phyloP scores from a whole-genome alignment of 2,888 invertebrate species.

The Argyresthia goedartella region DNA sequence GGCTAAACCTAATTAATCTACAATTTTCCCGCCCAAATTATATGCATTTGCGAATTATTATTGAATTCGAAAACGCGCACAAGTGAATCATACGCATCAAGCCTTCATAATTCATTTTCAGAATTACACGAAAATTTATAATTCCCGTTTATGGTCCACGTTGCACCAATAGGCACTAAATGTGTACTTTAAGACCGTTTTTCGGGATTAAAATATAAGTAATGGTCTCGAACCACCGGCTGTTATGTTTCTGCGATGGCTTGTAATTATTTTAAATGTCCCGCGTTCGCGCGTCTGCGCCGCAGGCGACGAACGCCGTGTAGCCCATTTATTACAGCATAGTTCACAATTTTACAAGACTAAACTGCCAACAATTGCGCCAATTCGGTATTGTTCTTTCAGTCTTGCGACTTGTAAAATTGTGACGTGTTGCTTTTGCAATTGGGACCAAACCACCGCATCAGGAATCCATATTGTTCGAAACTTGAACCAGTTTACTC shows the following conservation, averaged over 20 bases:
- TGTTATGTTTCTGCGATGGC: slow-evolving; percentile 65
- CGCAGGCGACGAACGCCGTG: slow-evolving; percentile 7
- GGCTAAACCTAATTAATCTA: too few species aligned
- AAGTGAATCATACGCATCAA: slow-evolving; percentile 21
- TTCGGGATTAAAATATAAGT: slow-evolving; percentile 66
- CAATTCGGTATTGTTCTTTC: too few species aligned
- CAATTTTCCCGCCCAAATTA: background rate
- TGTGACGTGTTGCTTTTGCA: too few species aligned
- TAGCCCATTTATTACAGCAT: too few species aligned
- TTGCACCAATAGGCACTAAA: slow-evolving; percentile 51
- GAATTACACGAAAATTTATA: slow-evolving; percentile 40
- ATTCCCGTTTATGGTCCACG: slow-evolving; percentile 44
- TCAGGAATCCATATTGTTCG: slow-evolving; percentile 61
- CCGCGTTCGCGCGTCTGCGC: slow-evolving; percentile 35
- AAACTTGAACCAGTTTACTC: slow-evolving; percentile 1
- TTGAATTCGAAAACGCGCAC: background rate
- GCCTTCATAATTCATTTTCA: slow-evolving; percentile 20
- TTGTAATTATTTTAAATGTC: slow-evolving; percentile 73
- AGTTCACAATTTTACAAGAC: background rate
- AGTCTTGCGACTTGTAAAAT: too few species aligned
- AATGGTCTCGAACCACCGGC: slow-evolving; percentile 69
- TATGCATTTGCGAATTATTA: slow-evolving; percentile 2
- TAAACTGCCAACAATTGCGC: too few species aligned
- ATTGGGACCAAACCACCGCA: slow-evolving; percentile 8
- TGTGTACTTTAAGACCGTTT: slow-evolving; percentile 55